These are phyloP conservation scores for Drosophila lacertosa DNA, from an alignment of 1,140 invertebrate genomes.

Conservation along the genomic window DNA sequence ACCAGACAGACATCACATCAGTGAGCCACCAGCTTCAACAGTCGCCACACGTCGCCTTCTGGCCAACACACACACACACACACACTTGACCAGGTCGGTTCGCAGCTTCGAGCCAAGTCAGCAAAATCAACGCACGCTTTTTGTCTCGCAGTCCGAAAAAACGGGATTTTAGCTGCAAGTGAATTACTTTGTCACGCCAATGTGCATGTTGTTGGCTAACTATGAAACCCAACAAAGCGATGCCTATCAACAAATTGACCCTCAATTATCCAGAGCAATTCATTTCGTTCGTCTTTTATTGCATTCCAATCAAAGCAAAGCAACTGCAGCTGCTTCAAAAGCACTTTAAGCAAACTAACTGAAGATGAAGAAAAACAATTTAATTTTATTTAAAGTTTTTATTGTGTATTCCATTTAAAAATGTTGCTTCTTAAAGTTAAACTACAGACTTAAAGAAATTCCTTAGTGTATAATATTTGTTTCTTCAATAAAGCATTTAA, in stretches of 20 bases:
- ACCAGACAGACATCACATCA: slow-evolving; percentile 41
- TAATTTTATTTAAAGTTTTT: no score
- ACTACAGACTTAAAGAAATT: no score
- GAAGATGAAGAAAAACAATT: background rate
- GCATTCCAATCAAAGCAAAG: slow-evolving; percentile 7
- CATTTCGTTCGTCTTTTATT: slow-evolving; percentile 33
- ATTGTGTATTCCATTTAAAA: no score
- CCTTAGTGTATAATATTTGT: no score
- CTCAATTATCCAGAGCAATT: slow-evolving; percentile 42
- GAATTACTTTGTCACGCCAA: slow-evolving; percentile 50
- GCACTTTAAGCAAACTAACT: background rate
- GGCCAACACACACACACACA: no score
- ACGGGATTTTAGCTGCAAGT: slow-evolving; percentile 22
- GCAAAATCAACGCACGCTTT: slow-evolving; percentile 24
- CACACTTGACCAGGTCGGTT: slow-evolving; percentile 35
- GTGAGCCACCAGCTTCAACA: slow-evolving; percentile 25
- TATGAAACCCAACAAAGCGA: slow-evolving; percentile 13
- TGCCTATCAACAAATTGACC: slow-evolving; percentile 59
- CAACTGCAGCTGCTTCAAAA: slow-evolving; percentile 7
- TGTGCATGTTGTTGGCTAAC: slow-evolving; percentile 50
- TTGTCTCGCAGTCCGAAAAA: slow-evolving; percentile 5
- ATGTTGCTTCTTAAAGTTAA: no score
- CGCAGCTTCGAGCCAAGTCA: background rate
- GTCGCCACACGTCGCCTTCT: slow-evolving; percentile 4
- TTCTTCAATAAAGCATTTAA: no score